A percentile compares a stretch with the other conserved stretches of the same genome.
phyloP scores from a whole-genome alignment of 2,888 invertebrate genomes.

The Cheilosia soror region DNA sequence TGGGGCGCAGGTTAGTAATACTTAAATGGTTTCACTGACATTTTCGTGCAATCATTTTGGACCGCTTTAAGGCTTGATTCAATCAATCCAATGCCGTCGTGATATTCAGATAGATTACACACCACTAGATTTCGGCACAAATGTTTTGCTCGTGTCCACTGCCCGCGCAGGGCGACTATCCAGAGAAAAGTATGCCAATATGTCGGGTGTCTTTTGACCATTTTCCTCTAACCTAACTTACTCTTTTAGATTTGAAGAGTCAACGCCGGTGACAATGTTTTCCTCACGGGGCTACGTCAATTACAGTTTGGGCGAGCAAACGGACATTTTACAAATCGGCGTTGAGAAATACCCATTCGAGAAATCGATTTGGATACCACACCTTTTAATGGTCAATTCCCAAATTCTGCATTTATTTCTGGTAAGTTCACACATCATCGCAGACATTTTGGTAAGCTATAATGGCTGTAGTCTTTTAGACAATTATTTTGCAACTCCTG shows the following conservation, averaged over 20 bases:
- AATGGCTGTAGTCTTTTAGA: conserved; percentile 26
- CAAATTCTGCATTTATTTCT: conserved; percentile 1
- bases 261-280: conserved; percentile 17
- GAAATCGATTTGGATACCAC: conserved; percentile 41
- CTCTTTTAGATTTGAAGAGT: conserved; percentile 25
- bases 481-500: conserved; percentile 78
- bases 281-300: conserved; percentile 8
- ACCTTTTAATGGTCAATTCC: conserved; percentile 6
- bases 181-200: conserved; percentile 72
- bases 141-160: conserved; percentile 77
- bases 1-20: conserved; percentile 77
- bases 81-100: neutral
- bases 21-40: neutral
- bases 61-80: neutral
- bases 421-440: conserved; percentile 14
- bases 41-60: neutral
- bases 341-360: neutral
- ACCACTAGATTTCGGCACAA: conserved; percentile 79
- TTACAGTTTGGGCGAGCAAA: neutral
- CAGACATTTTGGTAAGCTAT: neutral
- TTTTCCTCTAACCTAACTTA: neutral
- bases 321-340: neutral
- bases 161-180: conserved; percentile 65
- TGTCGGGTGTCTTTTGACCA: neutral
- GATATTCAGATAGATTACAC: conserved; percentile 76